Conservation (phyloP, 2,113 vertebrate genomes). For the Siniperca chuatsi region DNA sequence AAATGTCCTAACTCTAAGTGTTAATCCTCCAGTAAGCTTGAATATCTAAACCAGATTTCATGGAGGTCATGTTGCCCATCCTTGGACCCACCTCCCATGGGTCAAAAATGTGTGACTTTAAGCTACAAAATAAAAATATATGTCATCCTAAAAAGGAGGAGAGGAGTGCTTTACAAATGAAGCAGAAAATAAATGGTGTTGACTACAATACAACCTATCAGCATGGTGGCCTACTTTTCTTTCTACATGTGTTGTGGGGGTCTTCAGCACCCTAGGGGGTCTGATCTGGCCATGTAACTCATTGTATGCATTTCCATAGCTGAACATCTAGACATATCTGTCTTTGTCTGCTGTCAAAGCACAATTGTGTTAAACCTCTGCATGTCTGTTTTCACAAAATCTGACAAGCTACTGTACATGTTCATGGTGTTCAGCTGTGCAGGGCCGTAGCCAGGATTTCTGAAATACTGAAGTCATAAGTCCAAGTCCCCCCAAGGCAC, state of each 20-base stretch:
- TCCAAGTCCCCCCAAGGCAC: neutral
- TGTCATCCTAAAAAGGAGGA: neutral
- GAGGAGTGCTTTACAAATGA: neutral
- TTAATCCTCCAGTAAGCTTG: neutral
- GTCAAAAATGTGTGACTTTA: no score
- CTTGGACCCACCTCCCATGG: no score
- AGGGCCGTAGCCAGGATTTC: neutral
- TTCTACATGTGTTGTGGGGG: constrained; percentile 16
- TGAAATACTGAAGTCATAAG: no score
- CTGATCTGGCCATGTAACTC: constrained; percentile 48
- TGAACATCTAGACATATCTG: constrained; percentile 1
- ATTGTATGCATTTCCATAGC: constrained; percentile 27
- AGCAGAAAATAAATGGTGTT: neutral
- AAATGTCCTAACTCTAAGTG: neutral
- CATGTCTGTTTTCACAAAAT: neutral
- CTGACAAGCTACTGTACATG: neutral
- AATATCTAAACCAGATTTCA: neutral
- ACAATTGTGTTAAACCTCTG: neutral
- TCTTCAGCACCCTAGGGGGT: constrained; percentile 23
- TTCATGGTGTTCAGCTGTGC: neutral
- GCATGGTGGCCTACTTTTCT: constrained; percentile 53
- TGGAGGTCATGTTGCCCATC: neutral
- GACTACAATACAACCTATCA: neutral
- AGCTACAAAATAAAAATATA: neutral
- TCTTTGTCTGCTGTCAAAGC: constrained; percentile 43